phyloP scores from a whole-genome alignment of 2,888 invertebrate genomes.

The Eupelmus urozonus region DNA sequence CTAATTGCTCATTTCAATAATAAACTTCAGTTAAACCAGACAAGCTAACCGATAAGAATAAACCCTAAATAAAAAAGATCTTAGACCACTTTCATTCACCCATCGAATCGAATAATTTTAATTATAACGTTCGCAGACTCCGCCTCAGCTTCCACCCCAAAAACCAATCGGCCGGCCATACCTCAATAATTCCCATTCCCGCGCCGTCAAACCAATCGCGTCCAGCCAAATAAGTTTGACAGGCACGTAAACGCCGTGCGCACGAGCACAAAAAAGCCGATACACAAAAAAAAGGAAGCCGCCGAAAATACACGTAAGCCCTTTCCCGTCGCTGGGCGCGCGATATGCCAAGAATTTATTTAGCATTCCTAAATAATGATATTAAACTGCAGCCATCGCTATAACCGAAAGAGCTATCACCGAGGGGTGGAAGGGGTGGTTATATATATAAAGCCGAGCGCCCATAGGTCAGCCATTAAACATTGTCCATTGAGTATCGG shows the following conservation, averaged over 20 bases:
- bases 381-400: background rate
- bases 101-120: no score
- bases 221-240: background rate
- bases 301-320: no score
- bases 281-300: background rate
- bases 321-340: background rate
- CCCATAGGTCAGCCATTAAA: slow-evolving; percentile 23
- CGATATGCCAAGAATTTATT: slow-evolving; percentile 28
- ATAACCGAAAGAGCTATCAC: slow-evolving; percentile 3
- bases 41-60: no score
- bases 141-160: no score
- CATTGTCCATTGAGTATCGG: slow-evolving; percentile 53
- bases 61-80: no score
- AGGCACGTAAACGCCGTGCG: background rate
- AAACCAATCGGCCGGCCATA: no score
- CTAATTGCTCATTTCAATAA: no score
- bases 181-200: background rate
- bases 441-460: background rate
- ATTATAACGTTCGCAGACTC: no score
- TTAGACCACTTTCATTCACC: no score
- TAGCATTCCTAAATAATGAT: slow-evolving; percentile 31
- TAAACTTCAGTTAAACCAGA: no score
- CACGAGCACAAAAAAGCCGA: background rate
- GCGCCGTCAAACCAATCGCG: no score
- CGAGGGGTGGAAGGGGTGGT: background rate